Conservation (phyloP, 2,113 vertebrate genomes). For the Bufo bufo region DNA sequence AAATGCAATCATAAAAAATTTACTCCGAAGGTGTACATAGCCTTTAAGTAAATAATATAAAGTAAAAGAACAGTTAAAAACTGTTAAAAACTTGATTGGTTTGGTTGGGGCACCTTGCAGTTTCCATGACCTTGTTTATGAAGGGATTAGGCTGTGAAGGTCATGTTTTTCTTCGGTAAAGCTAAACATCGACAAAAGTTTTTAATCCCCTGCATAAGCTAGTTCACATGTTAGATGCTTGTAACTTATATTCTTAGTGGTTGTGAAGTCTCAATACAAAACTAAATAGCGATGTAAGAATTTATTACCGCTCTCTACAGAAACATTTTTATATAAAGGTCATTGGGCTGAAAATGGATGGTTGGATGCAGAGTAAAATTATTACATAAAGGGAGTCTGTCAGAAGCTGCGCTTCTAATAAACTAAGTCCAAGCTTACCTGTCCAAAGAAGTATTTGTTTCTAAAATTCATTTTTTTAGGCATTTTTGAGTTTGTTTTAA, state of each 20-base stretch:
- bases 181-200: constrained; percentile 19
- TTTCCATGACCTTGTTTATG: constrained; percentile 44
- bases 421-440: too few relatives aligned
- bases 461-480: too few relatives aligned
- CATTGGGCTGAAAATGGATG: not conserved
- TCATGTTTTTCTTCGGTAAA: constrained; percentile 21
- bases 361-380: too few relatives aligned
- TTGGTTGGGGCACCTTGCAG: not conserved
- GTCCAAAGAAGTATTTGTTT: too few relatives aligned
- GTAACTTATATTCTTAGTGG: not conserved
- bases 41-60: too few relatives aligned
- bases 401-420: too few relatives aligned
- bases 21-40: too few relatives aligned
- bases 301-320: not conserved
- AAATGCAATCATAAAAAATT: too few relatives aligned
- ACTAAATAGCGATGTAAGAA: constrained; percentile 7
- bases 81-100: not conserved
- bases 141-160: constrained; percentile 37
- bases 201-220: constrained; percentile 44
- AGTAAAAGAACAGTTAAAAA: too few relatives aligned
- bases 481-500: too few relatives aligned
- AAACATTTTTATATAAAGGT: not conserved
- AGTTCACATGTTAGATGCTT: constrained; percentile 22
- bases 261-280: constrained; percentile 13
- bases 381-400: too few relatives aligned